Conservation (phyloP, 2,888 invertebrate genomes). For the Hydrotaea diabolus region DNA sequence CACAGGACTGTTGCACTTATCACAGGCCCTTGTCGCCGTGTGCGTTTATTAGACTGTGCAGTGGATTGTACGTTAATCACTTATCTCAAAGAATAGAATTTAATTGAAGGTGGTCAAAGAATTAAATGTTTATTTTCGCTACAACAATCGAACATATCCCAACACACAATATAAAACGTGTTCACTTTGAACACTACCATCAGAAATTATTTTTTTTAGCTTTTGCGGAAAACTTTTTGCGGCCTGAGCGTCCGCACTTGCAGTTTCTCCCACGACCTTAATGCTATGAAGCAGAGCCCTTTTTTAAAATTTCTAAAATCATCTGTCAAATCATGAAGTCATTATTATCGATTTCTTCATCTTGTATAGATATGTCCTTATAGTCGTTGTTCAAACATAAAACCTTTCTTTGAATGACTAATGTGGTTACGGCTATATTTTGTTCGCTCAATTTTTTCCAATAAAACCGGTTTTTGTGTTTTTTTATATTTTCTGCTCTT, state of each 20-base stretch:
- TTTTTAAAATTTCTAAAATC: not conserved
- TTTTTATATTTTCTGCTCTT: not conserved
- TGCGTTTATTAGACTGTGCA: no score
- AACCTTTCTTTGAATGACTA: not conserved
- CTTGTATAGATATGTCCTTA: not conserved
- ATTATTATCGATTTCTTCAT: not conserved
- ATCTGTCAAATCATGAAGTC: not conserved
- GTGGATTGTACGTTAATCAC: no score
- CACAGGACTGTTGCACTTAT: no score
- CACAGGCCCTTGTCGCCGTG: no score
- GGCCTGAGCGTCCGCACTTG: not conserved
- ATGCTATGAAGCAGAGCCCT: not conserved
- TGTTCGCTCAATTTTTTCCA: not conserved
- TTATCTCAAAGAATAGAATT: no score
- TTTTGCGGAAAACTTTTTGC: not conserved
- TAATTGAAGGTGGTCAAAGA: no score
- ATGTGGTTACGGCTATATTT: not conserved
- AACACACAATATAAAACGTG: no score
- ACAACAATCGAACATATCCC: no score
- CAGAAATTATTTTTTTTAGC: not conserved
- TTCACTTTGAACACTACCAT: not conserved
- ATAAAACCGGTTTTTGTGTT: not conserved
- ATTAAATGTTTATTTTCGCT: no score
- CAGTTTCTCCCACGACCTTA: not conserved
- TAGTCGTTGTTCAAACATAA: not conserved